Base-by-base conservation (phyloP, 1,140 invertebrate species). In the Idris sp. region DNA sequence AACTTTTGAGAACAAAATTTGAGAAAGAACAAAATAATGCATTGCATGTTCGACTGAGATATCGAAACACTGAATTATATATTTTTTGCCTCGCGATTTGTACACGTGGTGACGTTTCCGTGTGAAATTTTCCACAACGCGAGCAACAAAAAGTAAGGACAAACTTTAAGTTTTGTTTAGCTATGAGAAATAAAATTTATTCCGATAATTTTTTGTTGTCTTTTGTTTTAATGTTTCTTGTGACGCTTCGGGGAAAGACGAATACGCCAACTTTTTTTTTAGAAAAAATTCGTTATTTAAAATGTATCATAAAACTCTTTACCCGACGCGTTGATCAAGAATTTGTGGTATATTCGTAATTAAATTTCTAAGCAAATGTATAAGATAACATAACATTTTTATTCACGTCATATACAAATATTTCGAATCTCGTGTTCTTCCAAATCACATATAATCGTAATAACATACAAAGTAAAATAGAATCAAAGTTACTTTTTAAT, bases 381-480 rank as follows among this genome's bases (percentile, higher is more conserved):
- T 26, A 56, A 18, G 28, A 8, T 18, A 30, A 59, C 44, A 14
- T 62, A 54, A 58, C 35, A 58, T 38, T 58, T 51, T 67, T 53
- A 58, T 58, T 61, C 16, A 38, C 41, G 33, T 25, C 19, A 62
- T 14, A 41, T 58, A 62, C 56, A 64, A 33, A 40, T 41, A 10
- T 48, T n/a, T 43, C 15, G 31, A 54, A 54, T 41, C 13, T 65
- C 38, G 53, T 35, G 35, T 69, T 67, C 65, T 71, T 69, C 65
- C 67, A 71, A 71, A 65, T 44, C 67, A 76, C 48, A 25, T 6
- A 26, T 25, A 67, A 40, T 62, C 67, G 33, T 13, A 62, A 58
- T 49, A 62, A 68, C 51, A 46, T 68, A 64, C 31, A 78, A 79
- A 79, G n/a, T 62, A 65, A 76, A 81, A 74, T 76, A 73, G 38